Evolutionary conservation across 2,113 vertebrate species (phyloP), one percentile per base, ranked within the genome.

Genomic region (Leuciscus idus): DNA sequence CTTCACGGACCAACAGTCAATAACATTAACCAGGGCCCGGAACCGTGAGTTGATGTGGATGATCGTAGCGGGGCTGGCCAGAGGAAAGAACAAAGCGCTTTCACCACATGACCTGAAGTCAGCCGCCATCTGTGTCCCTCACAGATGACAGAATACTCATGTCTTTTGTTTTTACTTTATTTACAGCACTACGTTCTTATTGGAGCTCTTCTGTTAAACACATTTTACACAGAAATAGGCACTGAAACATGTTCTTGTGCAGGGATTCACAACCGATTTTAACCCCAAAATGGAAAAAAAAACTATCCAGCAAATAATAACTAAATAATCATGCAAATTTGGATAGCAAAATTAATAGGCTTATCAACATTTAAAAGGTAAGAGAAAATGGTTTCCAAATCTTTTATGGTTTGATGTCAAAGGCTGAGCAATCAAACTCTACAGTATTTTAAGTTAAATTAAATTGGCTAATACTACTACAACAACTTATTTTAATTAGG

Each of bases 1-100:
- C 91, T 93, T 93, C 87, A 93, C 79, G 90, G 92, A 88, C 91
- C 92, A 92, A 85, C 90, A 91, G 92, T 92, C 93, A 94, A 93
- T 94, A 92, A 92, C 90, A 88, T 90, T 92, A 94, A 93, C 88
- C 90, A 90, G 87, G 87, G 89, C 87, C 89, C 86, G 43, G 84
- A 86, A 90, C 84, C 80, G 55, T 79, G 52, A 83, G 64, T 81
- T 84, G 87, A 90, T 87, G 90, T 84, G 89, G 86, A 81, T 76
- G 85, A 86, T 93, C 21, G 88, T 89, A 87, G 86, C 82, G 85
- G 91, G 92, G 90, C 80, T 33, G 26, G 89, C 92, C 87, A 86
- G 83, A 84, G 89, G 92, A 87, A 80, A 90, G 86, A 89, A 86
- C 86, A 90, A 30, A 90, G 89, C 89, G 87, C 83, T 92, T 88